phyloP scores from a whole-genome alignment of 2,888 invertebrate genomes.

The Rotaria socialis region DNA sequence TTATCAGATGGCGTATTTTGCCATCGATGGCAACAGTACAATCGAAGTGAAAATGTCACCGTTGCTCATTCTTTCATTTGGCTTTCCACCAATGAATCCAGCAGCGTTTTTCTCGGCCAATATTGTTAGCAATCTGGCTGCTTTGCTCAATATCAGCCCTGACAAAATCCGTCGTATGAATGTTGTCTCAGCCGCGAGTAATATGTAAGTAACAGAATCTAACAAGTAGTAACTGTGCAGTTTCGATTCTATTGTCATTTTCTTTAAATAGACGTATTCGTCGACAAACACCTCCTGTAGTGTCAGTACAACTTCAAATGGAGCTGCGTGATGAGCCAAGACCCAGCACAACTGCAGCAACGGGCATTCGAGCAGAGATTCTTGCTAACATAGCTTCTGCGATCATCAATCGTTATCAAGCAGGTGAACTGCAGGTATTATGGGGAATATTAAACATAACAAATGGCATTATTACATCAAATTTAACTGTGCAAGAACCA shows the following conservation, averaged over 20 bases:
- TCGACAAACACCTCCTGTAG: no score
- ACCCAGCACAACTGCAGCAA: not conserved
- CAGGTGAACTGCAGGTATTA: no score
- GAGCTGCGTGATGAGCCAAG: constrained; percentile 34
- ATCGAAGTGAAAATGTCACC: constrained; percentile 39
- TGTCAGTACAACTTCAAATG: not conserved
- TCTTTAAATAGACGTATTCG: not conserved
- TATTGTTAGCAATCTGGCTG: constrained; percentile 38
- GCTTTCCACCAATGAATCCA: constrained; percentile 29
- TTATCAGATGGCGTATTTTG: constrained; percentile 35
- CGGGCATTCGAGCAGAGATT: not conserved
- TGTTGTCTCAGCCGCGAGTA: constrained; percentile 21
- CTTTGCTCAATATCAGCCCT: constrained; percentile 33
- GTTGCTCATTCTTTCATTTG: constrained; percentile 29
- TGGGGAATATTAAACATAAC: no score
- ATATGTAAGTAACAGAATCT: not conserved
- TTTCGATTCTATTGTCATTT: not conserved
- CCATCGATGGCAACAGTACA: not conserved
- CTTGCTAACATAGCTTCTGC: no score
- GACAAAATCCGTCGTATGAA: not conserved
- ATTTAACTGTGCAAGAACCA: no score
- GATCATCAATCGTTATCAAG: no score
- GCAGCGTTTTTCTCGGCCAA: constrained; percentile 33
- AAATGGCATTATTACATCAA: no score
- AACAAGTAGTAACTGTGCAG: no score